Base-by-base conservation (phyloP, 2,888 invertebrate species). In the Cephus runcator region DNA sequence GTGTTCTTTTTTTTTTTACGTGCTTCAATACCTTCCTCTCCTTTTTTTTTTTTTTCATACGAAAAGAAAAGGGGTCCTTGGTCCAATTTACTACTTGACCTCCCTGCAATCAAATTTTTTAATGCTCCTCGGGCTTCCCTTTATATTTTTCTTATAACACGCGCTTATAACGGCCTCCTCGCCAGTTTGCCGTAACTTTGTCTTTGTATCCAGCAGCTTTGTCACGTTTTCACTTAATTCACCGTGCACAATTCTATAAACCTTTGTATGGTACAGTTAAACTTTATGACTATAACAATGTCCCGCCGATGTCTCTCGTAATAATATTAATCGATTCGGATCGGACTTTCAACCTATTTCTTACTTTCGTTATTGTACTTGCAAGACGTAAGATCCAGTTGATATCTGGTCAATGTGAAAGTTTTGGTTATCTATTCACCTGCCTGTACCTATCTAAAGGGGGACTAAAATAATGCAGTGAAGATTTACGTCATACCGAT, bases 1-100 rank as follows among this genome's bases (percentile, higher is more conserved):
- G 74, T 74, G 74, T 31, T 31, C n/a, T 74, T 35, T 12, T 35
- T 3, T 35, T 34, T 74, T 74, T 74, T 71, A 71, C 71, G 74
- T 35, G 56, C 56, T 56, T 56, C 56, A 9, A 56, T 23, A 9
- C n/a, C 35, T 35, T 35, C 11, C 35, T 74, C 30, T 74, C 12
- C 34, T 23, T 36, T 34, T 35, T 36, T 36, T 34, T 35, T 36
- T 36, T 9, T n/a, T 36, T 74, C 9, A 33, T 71, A 31, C 12
- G 33, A 71, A 34, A 33, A 30, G 11, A 71, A 12, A 31, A 1
- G 3, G 33, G 11, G 12, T 23, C 31, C 15, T 30, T 71, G 4
- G 12, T 31, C 1, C 31, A 34, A 34, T 71, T 71, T 71, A 71
- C 12, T 4, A 11, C 23, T 71, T 71, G 12, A 23, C 12, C 4